Base-by-base conservation (phyloP, 2,888 invertebrate genomes). In the Melanostoma scalare region DNA sequence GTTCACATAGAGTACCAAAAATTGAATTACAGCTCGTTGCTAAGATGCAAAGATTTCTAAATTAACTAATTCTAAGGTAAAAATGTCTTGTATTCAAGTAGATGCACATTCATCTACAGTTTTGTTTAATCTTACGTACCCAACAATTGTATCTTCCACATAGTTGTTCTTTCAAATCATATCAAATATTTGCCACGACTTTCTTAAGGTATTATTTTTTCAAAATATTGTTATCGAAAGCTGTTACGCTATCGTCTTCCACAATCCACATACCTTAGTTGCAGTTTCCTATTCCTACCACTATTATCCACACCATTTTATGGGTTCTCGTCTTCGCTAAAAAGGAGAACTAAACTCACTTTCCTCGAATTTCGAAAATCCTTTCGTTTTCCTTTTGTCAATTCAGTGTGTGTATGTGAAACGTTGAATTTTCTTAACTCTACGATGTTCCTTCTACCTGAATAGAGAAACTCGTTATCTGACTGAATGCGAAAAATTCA, bases 391-490 rank as follows among this genome's bases (percentile, higher is more conserved):
- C 48, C 30, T 48, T 48, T 36, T 30, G 3, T 20, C 20, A 20
- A 20, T 20, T 20, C 20, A 20, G 20, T 20, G 20, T 20, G 48
- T 6, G 8, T 30, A 6, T 33, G 31, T 42, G 33, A 38, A 38
- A n/a, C n/a, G 33, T 50, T 63, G n/a, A 50, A 63, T 38, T 48
- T 63, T 9, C 6, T 63, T 50, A 20, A 20, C 61, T 53, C 10
- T 42, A 5, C 42, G 48, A 36, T 48, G 4, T 50, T 63, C 42
- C n/a, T 3, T 30, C 50, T 53, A 67, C 67, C 67, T 55, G 40
- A 53, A 38, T 35, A 52, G 9, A 42, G 38, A 40, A 48, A 33
- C 52, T 84, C 78, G 84, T 84, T 84, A 84, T 69, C 79, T 36
- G 55, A 63, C 50, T 63, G 10, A 56, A 38, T 60, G 52, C 69